Evolutionary conservation across 2,797 vertebrate genomes (phyloP), one percentile per base, ranked within the genome.

Genomic region (Pangasius krempfi): DNA sequence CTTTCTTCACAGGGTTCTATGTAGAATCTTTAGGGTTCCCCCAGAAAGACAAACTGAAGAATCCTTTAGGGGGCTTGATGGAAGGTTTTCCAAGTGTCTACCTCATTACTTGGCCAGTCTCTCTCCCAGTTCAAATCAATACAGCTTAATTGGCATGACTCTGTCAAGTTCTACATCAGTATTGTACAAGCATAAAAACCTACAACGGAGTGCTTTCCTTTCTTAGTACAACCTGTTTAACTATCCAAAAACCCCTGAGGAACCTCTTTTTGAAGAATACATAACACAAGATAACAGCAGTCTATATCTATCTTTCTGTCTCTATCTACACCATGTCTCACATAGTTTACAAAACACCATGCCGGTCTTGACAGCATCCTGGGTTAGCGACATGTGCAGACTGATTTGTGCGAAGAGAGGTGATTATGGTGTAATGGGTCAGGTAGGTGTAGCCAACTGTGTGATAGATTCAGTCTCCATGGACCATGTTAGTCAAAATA

Each of bases 401-500:
- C 30, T 58, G 78, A 80, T 58, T 50, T 44, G 37, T n/a, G 47
- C 5, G 22, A 52, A 76, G 47, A 52, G 16, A 33, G 27, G n/a
- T 54, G 27, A 79, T 88, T 80, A 85, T 56, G 40, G 50, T 37
- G 54, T 86, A 60, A 80, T 60, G 52, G 84, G 60, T 72, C 88
- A 37, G 84, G 62, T 81, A 30, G 47, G 25, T 86, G 62, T 44
- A 68, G 56, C 52, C 73, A 50, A 50, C 60, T 85, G 68, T 87
- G 78, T 84, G 64, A 85, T 86, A 56, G 86, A 66, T 22, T 85
- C 62, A 30, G 50, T 14, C n/a, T 88, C 83, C 62, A 80, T 87
- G 87, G 52, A 40, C 70, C 60, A 27, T 52, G 80, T 85, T 86
- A 86, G 86, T 86, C 88, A 88, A 70, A 54, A 22, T 73, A 16